A percentile compares a stretch with the other conserved stretches of the same genome.
Evolutionary conservation across 2,797 vertebrate genomes (phyloP).

Genomic region (Psittacula echo): DNA sequence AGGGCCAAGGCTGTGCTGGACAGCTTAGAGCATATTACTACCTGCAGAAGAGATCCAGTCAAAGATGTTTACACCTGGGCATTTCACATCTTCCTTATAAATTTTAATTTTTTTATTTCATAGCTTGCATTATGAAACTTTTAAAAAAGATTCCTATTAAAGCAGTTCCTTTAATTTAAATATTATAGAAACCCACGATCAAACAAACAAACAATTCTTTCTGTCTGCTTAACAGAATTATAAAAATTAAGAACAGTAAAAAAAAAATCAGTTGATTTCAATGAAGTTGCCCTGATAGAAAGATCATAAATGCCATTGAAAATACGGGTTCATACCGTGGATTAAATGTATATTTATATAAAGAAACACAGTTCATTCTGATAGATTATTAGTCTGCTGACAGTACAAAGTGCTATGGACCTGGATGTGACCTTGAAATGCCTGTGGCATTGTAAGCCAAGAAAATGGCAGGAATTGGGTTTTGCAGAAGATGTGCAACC

Average conservation of each 20-base stretch:
- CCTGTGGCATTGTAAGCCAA: neutral
- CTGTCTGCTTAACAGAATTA: neutral
- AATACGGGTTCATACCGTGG: neutral
- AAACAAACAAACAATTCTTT: neutral
- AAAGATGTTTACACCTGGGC: neutral
- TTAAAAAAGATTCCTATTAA: neutral
- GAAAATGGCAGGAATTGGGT: neutral
- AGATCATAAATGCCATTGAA: neutral
- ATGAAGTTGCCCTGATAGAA: neutral
- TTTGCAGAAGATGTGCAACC: neutral
- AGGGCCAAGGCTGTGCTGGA: neutral
- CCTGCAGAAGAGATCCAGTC: neutral
- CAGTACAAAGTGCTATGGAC: neutral
- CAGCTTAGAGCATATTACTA: neutral
- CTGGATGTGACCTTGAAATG: neutral
- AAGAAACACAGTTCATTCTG: neutral
- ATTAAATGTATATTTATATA: neutral
- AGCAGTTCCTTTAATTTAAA: neutral
- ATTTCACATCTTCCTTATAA: neutral
- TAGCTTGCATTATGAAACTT: neutral
- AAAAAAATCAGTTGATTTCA: neutral
- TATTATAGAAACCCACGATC: rapidly evolving
- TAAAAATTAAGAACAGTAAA: neutral
- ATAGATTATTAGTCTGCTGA: neutral
- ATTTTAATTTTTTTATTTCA: neutral